These are phyloP conservation scores for Camponotus fellah DNA, from an alignment of 2,888 invertebrate species.

Conservation along the genomic window DNA sequence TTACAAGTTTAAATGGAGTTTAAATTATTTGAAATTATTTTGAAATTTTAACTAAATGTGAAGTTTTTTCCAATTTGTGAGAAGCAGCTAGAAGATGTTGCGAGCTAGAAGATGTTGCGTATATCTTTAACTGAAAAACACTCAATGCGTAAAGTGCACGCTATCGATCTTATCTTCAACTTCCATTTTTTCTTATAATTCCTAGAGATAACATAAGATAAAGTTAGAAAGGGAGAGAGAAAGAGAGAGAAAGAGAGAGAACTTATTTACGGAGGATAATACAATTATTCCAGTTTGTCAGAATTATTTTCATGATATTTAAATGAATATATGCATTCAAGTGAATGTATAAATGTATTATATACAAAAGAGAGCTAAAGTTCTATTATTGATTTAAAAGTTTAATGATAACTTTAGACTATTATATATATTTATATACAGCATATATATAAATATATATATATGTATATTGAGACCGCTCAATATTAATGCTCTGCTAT, in stretches of 20 bases:
- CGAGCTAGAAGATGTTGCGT: not conserved
- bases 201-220: not conserved
- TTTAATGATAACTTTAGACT: not conserved
- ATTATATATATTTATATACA: not conserved
- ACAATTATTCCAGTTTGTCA: not conserved
- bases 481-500: not conserved
- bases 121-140: not conserved
- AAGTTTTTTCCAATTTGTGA: not conserved
- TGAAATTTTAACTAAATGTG: not conserved
- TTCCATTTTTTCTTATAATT: not conserved
- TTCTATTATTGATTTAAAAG: not conserved
- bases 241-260: not conserved
- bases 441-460: too few relatives aligned
- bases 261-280: not conserved
- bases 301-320: not conserved
- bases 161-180: slow-evolving; percentile 27
- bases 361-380: not conserved
- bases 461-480: too few relatives aligned
- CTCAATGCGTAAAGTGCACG: slow-evolving; percentile 28
- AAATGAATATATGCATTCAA: not conserved
- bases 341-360: not conserved
- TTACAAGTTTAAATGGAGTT: not conserved
- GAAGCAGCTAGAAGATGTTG: not conserved
- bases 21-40: not conserved
- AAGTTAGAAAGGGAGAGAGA: not conserved